Evolutionary conservation across 2,888 invertebrate species (phyloP), one percentile per base, ranked within the genome.

Genomic region (Nemotelus nigrinus): DNA sequence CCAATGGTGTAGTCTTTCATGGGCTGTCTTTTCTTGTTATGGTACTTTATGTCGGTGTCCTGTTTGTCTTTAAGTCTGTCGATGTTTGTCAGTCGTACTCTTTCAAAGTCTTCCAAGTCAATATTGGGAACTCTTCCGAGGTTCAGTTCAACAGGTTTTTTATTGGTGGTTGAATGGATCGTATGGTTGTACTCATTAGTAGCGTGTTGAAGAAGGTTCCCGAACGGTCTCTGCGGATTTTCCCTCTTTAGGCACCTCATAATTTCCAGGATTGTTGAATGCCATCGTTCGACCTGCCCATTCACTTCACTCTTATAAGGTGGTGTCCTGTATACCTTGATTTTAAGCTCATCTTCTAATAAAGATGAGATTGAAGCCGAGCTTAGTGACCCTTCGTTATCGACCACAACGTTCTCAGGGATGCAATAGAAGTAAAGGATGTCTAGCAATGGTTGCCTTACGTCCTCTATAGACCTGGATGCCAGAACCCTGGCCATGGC

Each of bases 11-110:
- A n/a, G n/a, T 79, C n/a, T 70, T 58, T 78, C 77, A 79, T 4
- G 70, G 45, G 5, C 67, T 44, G 80, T 70, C 25, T 77, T 47
- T 58, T 77, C 68, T 80, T 80, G 8, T 81, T 80, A 55, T 78
- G 78, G 4, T 48, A 60, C 41, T 58, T 57, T 65, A 78, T 10
- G 48, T 78, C 67, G 25, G 39, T 78, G 58, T 67, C n/a, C 8
- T 78, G 78, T 68, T 78, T 78, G 43, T 8, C n/a, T 75, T 75
- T 74, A 7, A 78, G 48, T 47, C 60, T 78, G 45, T 75, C 75
- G 4, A 74, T 58, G 39, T 68, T 78, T 6, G 50, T 47, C 10
- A 25, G 25, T 10, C 74, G 55, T 44, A 53, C 58, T 64, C 58
- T 55, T 53, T 74, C 78, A 43, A 65, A 63, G 8, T 74, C 64